Conservation (phyloP, 2,888 invertebrate species). For the Halocaridina rubra region DNA sequence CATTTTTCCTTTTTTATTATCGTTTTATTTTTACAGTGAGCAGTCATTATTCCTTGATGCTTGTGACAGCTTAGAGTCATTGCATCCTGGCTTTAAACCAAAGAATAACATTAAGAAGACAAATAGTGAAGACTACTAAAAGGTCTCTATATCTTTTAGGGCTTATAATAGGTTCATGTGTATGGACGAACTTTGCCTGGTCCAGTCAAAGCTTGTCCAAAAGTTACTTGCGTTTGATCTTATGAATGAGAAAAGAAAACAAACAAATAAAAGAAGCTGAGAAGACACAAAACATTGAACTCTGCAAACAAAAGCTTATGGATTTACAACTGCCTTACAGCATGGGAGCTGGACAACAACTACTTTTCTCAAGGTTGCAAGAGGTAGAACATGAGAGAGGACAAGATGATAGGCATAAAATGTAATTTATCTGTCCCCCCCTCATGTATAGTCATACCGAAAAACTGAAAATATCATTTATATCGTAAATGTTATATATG, state of each 20-base stretch:
- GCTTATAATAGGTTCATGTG: not conserved
- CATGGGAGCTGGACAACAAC: not conserved
- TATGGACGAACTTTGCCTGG: slow-evolving; percentile 26
- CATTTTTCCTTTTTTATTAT: not conserved
- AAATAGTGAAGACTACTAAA: not conserved
- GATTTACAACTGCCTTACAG: slow-evolving; percentile 23
- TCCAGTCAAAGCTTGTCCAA: slow-evolving; percentile 31
- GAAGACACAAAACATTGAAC: too few relatives aligned
- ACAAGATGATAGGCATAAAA: too few relatives aligned
- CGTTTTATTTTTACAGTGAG: not conserved
- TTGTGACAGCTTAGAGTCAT: not conserved
- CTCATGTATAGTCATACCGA: too few relatives aligned
- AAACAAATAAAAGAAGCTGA: too few relatives aligned
- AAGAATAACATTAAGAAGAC: slow-evolving; percentile 36
- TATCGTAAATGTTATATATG: slow-evolving; percentile 6
- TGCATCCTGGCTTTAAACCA: slow-evolving; percentile 60
- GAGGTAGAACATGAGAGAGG: not conserved
- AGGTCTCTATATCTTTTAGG: not conserved
- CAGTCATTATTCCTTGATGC: not conserved
- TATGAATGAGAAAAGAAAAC: not conserved
- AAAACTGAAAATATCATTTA: not conserved
- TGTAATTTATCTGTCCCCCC: too few relatives aligned
- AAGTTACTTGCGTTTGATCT: not conserved
- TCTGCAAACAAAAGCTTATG: not conserved
- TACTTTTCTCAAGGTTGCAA: not conserved